Evolutionary conservation across 2,113 vertebrate species (phyloP), one percentile per base, ranked within the genome.

Genomic region (Candoia aspera): DNA sequence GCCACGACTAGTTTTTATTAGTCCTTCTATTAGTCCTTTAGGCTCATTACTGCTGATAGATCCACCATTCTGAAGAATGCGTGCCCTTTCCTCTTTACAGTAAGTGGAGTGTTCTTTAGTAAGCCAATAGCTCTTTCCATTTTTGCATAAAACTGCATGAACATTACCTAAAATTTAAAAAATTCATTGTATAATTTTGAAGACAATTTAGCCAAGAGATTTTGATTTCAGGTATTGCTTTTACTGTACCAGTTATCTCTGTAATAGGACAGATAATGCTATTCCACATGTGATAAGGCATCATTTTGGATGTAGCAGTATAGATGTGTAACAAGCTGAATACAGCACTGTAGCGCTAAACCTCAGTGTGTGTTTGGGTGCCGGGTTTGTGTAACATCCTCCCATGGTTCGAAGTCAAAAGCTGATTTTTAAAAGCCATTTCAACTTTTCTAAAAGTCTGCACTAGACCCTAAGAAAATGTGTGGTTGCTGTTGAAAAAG

Each of bases 121-220:
- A 93, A 98, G 91, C 64, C 94, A 93, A 54, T 97, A 94, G 42
- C 94, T 95, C 90, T 94, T 96, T 1, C 96, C 96, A 13, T 97
- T 97, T 97, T 96, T 97, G 93, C 96, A 97, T 95, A 98, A 96
- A 89, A 97, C 92, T 86, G 94, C 97, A 54, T 96, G 92, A 84
- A 95, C 93, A 8, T 98, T 95, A 92, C 97, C 97, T 98, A 91
- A 92, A 89, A 92, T 59, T 55, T 90, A 94, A 85, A 24, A 60
- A 83, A 29, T 8, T 26, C 15, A 79, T 15, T 91, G 54, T 90
- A 11, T 5, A 55, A 62, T 53, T 37, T 87, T 29, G 12, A 29
- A 29, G 19, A 17, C 8, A 13, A 6, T 58, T 73, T 33, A 17
- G 12, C 23, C 23, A 59, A 29, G 9, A 9, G 8, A 26, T 23